Percentiles rank a stretch among this genome's conserved stretches.
These are phyloP conservation scores for Tetragonula clypearis DNA, from an alignment of 1,140 invertebrate genomes.

Conservation along the genomic window DNA sequence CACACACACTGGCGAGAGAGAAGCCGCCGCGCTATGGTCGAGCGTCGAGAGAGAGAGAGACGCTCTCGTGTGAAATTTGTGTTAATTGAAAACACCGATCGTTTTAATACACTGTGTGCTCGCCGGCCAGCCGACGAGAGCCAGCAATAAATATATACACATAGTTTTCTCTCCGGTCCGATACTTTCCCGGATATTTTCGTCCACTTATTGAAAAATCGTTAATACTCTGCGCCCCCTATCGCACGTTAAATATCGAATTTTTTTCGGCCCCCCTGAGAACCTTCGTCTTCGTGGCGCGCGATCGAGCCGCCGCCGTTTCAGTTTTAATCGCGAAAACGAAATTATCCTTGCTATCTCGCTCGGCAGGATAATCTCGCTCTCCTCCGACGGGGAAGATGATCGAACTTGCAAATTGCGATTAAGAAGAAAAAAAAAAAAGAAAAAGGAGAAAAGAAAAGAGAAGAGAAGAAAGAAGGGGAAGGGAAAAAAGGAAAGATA, in stretches of 20 bases:
- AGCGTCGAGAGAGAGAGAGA: background rate
- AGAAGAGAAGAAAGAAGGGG: too few relatives aligned
- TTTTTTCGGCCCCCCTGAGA: background rate
- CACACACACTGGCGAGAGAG: too few relatives aligned
- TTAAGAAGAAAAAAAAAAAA: too few relatives aligned
- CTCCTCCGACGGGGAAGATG: background rate
- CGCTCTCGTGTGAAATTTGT: conserved; percentile 25
- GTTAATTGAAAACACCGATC: conserved; percentile 23
- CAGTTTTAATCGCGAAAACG: conserved; percentile 30
- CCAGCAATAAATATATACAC: background rate
- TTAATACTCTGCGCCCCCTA: background rate
- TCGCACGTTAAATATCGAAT: conserved; percentile 22
- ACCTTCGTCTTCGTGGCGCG: background rate
- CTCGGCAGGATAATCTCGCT: background rate
- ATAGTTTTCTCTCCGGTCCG: background rate
- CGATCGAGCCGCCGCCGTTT: background rate
- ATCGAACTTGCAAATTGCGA: conserved; percentile 22
- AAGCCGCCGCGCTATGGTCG: background rate
- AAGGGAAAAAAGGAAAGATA: background rate
- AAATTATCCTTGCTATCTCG: conserved; percentile 7
- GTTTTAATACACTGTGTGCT: too few relatives aligned
- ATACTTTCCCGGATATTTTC: conserved; percentile 27
- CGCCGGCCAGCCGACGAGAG: background rate
- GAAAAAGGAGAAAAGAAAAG: too few relatives aligned
- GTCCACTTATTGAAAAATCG: conserved; percentile 35